Evolutionary conservation across 2,888 invertebrate genomes (phyloP).

Genomic region (Agrenia bidenticulata): DNA sequence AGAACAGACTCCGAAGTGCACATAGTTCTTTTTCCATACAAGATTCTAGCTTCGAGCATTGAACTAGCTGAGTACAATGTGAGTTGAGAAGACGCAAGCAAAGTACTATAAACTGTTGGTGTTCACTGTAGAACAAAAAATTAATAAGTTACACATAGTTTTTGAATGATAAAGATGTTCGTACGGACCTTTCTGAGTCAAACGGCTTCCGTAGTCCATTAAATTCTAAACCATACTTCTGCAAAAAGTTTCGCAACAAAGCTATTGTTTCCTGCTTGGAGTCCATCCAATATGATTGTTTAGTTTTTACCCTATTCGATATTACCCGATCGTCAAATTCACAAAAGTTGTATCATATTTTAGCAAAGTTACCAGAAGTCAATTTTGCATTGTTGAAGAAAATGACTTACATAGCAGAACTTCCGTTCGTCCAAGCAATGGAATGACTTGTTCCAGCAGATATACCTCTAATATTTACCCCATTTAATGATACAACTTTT

Average conservation of each 20-base stretch:
- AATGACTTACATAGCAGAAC: constrained; percentile 8
- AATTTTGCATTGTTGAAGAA: background rate
- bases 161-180: too few species aligned
- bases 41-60: constrained; percentile 56
- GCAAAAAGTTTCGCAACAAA: constrained; percentile 61
- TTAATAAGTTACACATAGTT: too few species aligned
- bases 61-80: constrained; percentile 63
- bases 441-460: constrained; percentile 68
- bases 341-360: background rate
- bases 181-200: constrained; percentile 56
- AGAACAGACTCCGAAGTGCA: constrained; percentile 61
- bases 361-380: background rate
- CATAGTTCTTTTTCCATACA: constrained; percentile 61
- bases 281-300: constrained; percentile 63
- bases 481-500: constrained; percentile 62
- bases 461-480: constrained; percentile 62
- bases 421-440: constrained; percentile 62
- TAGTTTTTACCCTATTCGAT: background rate
- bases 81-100: constrained; percentile 63
- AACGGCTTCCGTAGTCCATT: constrained; percentile 59
- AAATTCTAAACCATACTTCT: constrained; percentile 62
- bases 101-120: constrained; percentile 63
- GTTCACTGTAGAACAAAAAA: constrained; percentile 57
- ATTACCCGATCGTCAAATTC: too few species aligned
- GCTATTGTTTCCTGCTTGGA: constrained; percentile 64